Conservation (phyloP, 1,140 invertebrate genomes). For the Aphidius gifuensis region DNA sequence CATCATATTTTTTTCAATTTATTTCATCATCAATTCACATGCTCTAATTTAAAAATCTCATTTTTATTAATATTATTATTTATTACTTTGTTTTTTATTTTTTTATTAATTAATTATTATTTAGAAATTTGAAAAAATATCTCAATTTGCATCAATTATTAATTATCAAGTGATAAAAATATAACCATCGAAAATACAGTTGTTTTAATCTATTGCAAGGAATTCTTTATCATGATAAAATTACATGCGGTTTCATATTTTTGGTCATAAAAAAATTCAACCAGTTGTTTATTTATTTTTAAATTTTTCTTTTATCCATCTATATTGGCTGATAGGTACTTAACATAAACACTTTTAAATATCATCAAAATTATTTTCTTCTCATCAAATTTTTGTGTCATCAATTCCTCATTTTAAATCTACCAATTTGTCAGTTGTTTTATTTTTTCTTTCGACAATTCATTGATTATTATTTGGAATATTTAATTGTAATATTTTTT, state of each 20-base stretch:
- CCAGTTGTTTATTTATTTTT: no score
- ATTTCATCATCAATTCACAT: neutral
- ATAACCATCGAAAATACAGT: constrained; percentile 27
- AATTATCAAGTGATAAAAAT: constrained; percentile 18
- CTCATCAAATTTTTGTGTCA: no score
- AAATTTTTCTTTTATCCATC: no score
- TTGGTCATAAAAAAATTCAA: no score
- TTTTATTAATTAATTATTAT: constrained; percentile 10
- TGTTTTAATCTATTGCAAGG: constrained; percentile 22
- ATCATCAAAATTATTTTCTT: no score
- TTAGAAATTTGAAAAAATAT: constrained; percentile 43
- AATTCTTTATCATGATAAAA: no score
- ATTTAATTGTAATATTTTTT: constrained; percentile 21
- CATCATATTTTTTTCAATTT: no score
- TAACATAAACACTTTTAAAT: no score
- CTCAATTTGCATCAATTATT: constrained; percentile 37
- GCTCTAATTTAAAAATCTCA: constrained; percentile 21
- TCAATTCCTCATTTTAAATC: no score
- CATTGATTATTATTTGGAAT: constrained; percentile 12
- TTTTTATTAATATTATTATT: constrained; percentile 25
- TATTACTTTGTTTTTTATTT: constrained; percentile 11
- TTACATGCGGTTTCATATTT: no score
- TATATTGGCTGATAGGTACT: no score
- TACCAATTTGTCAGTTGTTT: no score
- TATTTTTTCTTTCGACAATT: constrained; percentile 16